These are phyloP conservation scores for Erebia aethiops DNA, from an alignment of 2,888 invertebrate genomes.

Conservation along the genomic window DNA sequence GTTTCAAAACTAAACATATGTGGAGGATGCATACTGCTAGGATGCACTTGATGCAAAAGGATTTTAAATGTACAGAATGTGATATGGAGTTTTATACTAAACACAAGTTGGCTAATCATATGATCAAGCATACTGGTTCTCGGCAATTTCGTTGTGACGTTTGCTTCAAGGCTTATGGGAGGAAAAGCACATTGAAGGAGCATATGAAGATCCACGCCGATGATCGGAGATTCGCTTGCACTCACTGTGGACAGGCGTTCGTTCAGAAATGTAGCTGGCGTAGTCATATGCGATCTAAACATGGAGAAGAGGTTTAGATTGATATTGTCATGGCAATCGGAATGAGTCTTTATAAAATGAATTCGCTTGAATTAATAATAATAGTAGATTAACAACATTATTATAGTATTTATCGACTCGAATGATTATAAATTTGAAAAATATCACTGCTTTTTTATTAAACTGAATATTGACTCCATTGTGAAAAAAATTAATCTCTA, in stretches of 20 bases:
- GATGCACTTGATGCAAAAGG: conserved; percentile 59
- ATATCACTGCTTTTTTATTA: neutral
- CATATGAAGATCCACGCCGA: conserved; percentile 59
- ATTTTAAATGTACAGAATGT: conserved; percentile 54
- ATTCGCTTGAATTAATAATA: neutral
- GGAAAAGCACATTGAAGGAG: conserved; percentile 57
- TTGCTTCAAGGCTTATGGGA: conserved; percentile 55
- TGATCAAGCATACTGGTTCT: conserved; percentile 57
- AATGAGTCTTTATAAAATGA: neutral
- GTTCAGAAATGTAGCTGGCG: conserved; percentile 63
- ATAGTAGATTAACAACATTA: neutral
- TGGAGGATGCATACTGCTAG: conserved; percentile 56
- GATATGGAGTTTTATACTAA: conserved; percentile 59
- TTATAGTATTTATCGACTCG: neutral
- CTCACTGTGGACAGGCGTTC: conserved; percentile 51
- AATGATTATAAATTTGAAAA: neutral
- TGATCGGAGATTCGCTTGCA: conserved; percentile 53
- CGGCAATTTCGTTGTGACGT: conserved; percentile 58
- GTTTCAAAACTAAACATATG: conserved; percentile 52
- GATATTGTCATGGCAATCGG: neutral
- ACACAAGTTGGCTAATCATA: conserved; percentile 54
- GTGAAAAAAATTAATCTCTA: neutral
- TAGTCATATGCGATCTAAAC: conserved; percentile 64
- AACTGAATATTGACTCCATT: neutral
- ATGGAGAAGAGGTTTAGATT: conserved; percentile 45